phyloP scores from a whole-genome alignment of 2,797 vertebrate species.

The Botia almorhae region DNA sequence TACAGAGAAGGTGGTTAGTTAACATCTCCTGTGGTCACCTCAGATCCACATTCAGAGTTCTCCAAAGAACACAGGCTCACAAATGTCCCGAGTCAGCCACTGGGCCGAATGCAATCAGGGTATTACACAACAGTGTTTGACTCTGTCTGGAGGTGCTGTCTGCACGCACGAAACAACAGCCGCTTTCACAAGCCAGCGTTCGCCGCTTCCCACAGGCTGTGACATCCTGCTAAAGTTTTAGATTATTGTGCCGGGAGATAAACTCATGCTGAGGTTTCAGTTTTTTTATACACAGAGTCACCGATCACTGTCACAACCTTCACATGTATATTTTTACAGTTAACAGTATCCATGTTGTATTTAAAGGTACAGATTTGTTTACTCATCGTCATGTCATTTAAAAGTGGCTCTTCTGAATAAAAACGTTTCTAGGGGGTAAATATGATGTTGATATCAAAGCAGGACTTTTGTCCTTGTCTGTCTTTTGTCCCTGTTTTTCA shows the following conservation, averaged over 20 bases:
- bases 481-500: not conserved
- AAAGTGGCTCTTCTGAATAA: no score
- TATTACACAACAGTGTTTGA: conserved; percentile 42
- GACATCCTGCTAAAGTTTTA: conserved; percentile 22
- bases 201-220: conserved; percentile 23
- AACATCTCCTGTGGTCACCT: conserved; percentile 30
- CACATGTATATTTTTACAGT: not conserved
- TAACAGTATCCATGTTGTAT: no score
- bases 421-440: no score
- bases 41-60: conserved; percentile 4
- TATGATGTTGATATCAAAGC: not conserved
- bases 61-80: conserved; percentile 13
- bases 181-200: not conserved
- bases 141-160: conserved; percentile 35
- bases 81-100: conserved; percentile 29
- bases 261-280: not conserved
- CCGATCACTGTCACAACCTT: not conserved
- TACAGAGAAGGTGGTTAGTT: conserved; percentile 15
- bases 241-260: not conserved
- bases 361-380: no score
- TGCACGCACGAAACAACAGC: conserved; percentile 20
- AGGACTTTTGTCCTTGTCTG: not conserved
- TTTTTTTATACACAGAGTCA: no score
- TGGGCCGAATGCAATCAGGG: conserved; percentile 8
- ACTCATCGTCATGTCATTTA: no score